Base-by-base conservation (phyloP, 2,797 vertebrate genomes). In the Arremon brunneinucha region DNA sequence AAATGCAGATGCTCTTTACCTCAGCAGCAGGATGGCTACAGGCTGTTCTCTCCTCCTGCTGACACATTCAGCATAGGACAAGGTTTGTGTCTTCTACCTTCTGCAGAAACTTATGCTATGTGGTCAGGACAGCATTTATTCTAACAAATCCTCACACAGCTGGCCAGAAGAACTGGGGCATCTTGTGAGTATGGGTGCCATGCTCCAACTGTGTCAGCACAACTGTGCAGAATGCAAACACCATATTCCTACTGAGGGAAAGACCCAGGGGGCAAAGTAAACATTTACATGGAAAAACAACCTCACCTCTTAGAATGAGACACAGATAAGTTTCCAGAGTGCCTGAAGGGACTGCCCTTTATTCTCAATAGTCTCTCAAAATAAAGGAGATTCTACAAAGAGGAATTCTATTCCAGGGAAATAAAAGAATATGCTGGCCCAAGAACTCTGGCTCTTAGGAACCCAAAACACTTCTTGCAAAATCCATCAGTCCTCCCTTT, bases 401-500 rank as follows among this genome's bases (percentile, higher is more conserved):
- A 68, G 7, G 37, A 75, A 75, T 34, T 21, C 10, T 62, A 7
- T 35, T 65, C 27, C 24, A 52, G 18, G 9, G 43, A 67, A 71
- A n/a, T 57, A 55, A 64, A 47, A 34, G 3, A 85, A 65, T 22
- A 39, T 17, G 19, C 41, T 20, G 77, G 75, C 32, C n/a, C 59
- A 85, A 75, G 55, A 85, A 59, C 74, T 64, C 55, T 24, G 55
- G n/a, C n/a, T 56, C 24, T 81, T n/a, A 30, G 30, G 64, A 91
- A 43, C 34, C 74, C 79, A 88, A 78, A 23, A 21, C n/a, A 21
- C 30, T 46, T 56, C 63, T 0, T 86, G 62, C 65, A 92, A 94
- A 93, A 87, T 87, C 84, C 84, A 91, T 69, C 68, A 77, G 46
- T 41, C 46, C 39, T 93, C 19, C n/a, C 55, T 91, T 88, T 88